These are phyloP conservation scores for Plutomurus gul DNA, from an alignment of 1,140 invertebrate species.

Conservation along the genomic window DNA sequence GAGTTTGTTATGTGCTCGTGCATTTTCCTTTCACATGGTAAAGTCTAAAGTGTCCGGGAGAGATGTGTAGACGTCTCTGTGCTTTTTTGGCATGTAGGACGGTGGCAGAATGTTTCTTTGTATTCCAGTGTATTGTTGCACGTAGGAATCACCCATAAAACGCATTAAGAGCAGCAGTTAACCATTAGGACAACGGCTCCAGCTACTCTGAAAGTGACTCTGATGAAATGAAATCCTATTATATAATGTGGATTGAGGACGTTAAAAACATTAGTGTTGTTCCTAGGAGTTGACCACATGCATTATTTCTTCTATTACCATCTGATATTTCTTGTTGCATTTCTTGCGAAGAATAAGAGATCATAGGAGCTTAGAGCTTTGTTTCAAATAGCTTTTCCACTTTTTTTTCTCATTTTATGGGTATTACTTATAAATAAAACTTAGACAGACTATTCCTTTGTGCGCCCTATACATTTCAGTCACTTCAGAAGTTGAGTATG, in stretches of 20 bases:
- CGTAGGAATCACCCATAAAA: slow-evolving; percentile 31
- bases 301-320: neutral
- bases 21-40: too few relatives aligned
- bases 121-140: neutral
- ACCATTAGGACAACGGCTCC: slow-evolving; percentile 21
- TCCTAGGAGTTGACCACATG: neutral
- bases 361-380: neutral
- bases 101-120: neutral
- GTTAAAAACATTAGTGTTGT: slow-evolving; percentile 25
- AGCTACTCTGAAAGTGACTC: slow-evolving; percentile 25
- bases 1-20: too few relatives aligned
- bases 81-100: slow-evolving; percentile 4
- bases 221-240: slow-evolving; percentile 38
- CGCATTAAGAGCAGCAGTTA: slow-evolving; percentile 14
- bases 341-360: neutral
- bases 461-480: too few relatives aligned
- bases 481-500: neutral
- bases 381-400: neutral
- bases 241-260: slow-evolving; percentile 21
- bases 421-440: slow-evolving; percentile 26
- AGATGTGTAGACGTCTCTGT: too few relatives aligned
- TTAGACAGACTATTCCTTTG: neutral
- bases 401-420: neutral
- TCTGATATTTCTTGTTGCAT: slow-evolving; percentile 16
- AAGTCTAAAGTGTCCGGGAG: too few relatives aligned